These are phyloP conservation scores for Sphaerodactylus townsendi DNA, from an alignment of 2,113 vertebrate species.

Conservation along the genomic window DNA sequence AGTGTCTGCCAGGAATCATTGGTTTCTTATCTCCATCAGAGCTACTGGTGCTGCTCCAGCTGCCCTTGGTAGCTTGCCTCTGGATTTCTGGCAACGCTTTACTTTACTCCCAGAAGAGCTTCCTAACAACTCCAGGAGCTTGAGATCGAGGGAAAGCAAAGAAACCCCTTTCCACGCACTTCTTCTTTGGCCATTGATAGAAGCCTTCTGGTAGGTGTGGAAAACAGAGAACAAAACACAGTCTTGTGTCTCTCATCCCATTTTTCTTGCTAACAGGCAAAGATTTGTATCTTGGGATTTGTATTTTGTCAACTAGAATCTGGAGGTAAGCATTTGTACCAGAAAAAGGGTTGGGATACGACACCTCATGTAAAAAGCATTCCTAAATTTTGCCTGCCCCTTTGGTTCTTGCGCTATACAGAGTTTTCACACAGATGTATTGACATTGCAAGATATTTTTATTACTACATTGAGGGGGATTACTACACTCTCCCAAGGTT, in stretches of 20 bases:
- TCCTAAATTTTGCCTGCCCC: background rate
- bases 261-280: background rate
- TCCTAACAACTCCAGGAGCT: conserved; percentile 93
- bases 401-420: background rate
- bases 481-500: too few relatives aligned
- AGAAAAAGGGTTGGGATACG: background rate
- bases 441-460: background rate
- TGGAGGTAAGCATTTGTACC: background rate
- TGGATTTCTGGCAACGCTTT: too few relatives aligned
- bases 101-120: conserved; percentile 92
- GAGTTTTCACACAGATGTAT: background rate
- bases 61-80: conserved; percentile 97
- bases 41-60: conserved; percentile 97
- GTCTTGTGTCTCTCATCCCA: background rate
- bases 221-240: conserved; percentile 2
- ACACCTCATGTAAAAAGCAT: background rate
- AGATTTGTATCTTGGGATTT: background rate
- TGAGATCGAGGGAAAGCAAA: conserved; percentile 87
- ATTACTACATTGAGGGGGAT: too few relatives aligned
- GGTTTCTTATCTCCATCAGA: conserved; percentile 90
- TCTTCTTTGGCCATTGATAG: conserved; percentile 74
- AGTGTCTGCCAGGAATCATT: conserved; percentile 66
- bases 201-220: conserved; percentile 59
- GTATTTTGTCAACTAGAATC: background rate
- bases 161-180: conserved; percentile 81